Conservation (phyloP, 2,888 invertebrate genomes). For the Patella ulyssiponensis region DNA sequence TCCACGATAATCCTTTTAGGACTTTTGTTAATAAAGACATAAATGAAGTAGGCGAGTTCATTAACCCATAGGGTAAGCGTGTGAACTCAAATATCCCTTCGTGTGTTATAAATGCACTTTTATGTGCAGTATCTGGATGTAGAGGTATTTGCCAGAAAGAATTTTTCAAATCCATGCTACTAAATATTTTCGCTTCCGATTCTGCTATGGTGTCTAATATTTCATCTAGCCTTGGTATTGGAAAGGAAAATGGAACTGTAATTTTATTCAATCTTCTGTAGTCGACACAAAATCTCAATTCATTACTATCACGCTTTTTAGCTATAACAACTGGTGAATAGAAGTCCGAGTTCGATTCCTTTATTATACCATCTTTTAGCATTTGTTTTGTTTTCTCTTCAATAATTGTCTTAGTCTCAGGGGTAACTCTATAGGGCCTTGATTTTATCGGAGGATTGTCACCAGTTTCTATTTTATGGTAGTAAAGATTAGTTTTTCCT, state of each 20-base stretch:
- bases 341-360: slow-evolving; percentile 23
- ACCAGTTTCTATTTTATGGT: slow-evolving; percentile 40
- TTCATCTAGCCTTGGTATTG: slow-evolving; percentile 37
- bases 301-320: slow-evolving; percentile 33
- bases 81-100: slow-evolving; percentile 38
- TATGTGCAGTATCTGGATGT: slow-evolving; percentile 29
- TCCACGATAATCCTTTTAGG: slow-evolving; percentile 41
- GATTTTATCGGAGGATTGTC: slow-evolving; percentile 29
- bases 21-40: slow-evolving; percentile 35
- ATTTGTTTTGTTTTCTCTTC: slow-evolving; percentile 37
- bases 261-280: slow-evolving; percentile 36
- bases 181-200: slow-evolving; percentile 27
- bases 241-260: slow-evolving; percentile 34
- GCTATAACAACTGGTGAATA: slow-evolving; percentile 38
- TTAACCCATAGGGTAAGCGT: slow-evolving; percentile 42
- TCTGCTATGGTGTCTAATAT: slow-evolving; percentile 36
- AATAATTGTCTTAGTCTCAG: slow-evolving; percentile 23
- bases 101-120: slow-evolving; percentile 40
- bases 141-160: slow-evolving; percentile 37
- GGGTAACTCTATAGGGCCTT: slow-evolving; percentile 30
- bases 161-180: slow-evolving; percentile 32
- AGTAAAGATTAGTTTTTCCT: slow-evolving; percentile 34
- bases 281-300: slow-evolving; percentile 40
- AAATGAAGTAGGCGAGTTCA: slow-evolving; percentile 39
- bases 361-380: slow-evolving; percentile 28